Conservation (phyloP, 2,888 invertebrate genomes). For the Phalera bucephala region DNA sequence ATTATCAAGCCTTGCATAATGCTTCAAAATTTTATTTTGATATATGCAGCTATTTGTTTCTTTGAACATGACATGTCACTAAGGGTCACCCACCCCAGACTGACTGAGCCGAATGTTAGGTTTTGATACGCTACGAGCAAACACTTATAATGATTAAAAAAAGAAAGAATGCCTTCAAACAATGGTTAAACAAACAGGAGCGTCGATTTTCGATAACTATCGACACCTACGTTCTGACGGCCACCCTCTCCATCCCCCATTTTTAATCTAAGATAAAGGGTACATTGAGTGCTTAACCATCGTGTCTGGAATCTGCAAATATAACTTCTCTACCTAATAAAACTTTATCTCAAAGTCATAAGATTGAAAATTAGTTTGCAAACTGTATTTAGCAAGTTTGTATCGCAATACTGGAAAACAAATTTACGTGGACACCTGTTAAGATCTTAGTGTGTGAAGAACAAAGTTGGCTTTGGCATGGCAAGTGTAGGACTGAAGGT, state of each 20-base stretch:
- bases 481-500: slow-evolving; percentile 22
- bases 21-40: no score
- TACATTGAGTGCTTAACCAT: slow-evolving; percentile 77
- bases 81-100: no score
- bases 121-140: no score
- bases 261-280: slow-evolving; percentile 81
- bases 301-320: slow-evolving; percentile 48
- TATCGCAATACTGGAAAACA: slow-evolving; percentile 33
- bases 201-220: slow-evolving; percentile 38
- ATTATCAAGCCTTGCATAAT: no score
- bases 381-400: slow-evolving; percentile 24
- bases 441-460: background rate
- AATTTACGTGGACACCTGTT: slow-evolving; percentile 17
- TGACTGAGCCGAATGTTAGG: no score
- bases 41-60: no score
- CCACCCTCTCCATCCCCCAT: slow-evolving; percentile 45
- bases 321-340: slow-evolving; percentile 12
- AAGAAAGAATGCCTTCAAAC: slow-evolving; percentile 12
- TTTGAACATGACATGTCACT: no score
- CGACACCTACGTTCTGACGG: slow-evolving; percentile 34
- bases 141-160: background rate
- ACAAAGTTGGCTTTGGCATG: slow-evolving; percentile 32
- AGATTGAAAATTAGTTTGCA: slow-evolving; percentile 5
- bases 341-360: slow-evolving; percentile 6
- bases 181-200: slow-evolving; percentile 16